Base-by-base conservation (phyloP, 2,797 vertebrate genomes). In the Mico argentatus region DNA sequence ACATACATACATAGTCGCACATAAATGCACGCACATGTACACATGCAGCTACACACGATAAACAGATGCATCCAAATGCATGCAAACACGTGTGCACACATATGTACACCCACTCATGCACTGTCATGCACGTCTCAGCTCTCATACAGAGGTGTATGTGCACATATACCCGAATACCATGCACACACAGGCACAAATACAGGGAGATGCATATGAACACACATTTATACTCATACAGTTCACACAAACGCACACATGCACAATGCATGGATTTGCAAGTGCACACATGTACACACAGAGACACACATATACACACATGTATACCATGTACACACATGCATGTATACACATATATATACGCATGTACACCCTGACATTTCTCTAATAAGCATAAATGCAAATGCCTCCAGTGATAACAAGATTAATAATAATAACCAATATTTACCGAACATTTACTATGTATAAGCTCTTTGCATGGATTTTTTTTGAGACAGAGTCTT, bases 81-180 rank as follows among this genome's bases (percentile, higher is more conserved):
- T 1, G 27, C 70, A 20, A 2, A 26, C 4, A 50, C 0, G 11
- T 0, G 0, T n/a, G n/a, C 59, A 55, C 24, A 22, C 7, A 33
- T 4, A 22, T 1, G 22, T 30, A 22, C 17, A 19, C 20, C 7
- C 9, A 67, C 36, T 50, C 0, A 0, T 24, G 39, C 5, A 57
- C 15, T 24, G 48, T n/a, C 33, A 67, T 67, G 15, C 33, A 67
- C 15, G n/a, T n/a, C 61, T 17, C n/a, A 67, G 61, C 61, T 19
- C 61, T 67, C 61, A 67, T 33, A n/a, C 15, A 67, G 33, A 67
- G 1, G 15, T n/a, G 33, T 67, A 67, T 19, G 33, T 67, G 33
- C 33, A 9, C 15, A n/a, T 67, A 17, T 15, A 67, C 30, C 7
- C 7, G 1, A 67, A 67, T 67, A 19, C 61, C 11, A 4, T 22